These are phyloP conservation scores for Shinisaurus crocodilurus DNA, from an alignment of 2,113 vertebrate species.

Conservation along the genomic window DNA sequence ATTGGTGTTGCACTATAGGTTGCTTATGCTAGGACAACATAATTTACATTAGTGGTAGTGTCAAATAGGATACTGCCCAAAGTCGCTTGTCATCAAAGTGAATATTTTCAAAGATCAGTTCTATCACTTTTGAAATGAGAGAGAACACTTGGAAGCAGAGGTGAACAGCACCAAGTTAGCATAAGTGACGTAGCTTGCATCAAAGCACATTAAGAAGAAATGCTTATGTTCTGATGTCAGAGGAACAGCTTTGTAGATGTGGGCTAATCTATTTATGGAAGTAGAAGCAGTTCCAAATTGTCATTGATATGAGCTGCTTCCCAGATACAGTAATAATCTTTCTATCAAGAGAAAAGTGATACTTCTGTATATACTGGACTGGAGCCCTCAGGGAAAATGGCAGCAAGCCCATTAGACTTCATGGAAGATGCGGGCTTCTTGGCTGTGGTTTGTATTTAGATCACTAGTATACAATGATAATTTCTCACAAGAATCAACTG, in stretches of 20 bases:
- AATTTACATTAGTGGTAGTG: too few relatives aligned
- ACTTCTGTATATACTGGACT: conserved; percentile 27
- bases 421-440: conserved; percentile 39
- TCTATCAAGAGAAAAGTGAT: conserved; percentile 48
- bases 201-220: conserved; percentile 33
- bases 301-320: conserved; percentile 46
- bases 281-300: conserved; percentile 61
- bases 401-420: conserved; percentile 3
- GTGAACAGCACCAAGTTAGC: conserved; percentile 56
- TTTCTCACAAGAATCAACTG: not conserved
- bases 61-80: too few relatives aligned
- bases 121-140: conserved; percentile 6
- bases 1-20: too few relatives aligned
- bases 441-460: conserved; percentile 17
- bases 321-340: conserved; percentile 59
- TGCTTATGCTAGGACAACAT: too few relatives aligned
- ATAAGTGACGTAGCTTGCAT: conserved; percentile 52
- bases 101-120: conserved; percentile 28
- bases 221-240: conserved; percentile 27
- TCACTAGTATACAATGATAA: not conserved
- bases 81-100: conserved; percentile 42
- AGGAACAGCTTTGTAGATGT: conserved; percentile 40
- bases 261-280: conserved; percentile 57
- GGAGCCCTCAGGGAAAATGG: conserved; percentile 7
- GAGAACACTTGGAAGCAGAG: not conserved